Evolutionary conservation across 2,797 vertebrate species (phyloP).

Genomic region (Carcharodon carcharias): DNA sequence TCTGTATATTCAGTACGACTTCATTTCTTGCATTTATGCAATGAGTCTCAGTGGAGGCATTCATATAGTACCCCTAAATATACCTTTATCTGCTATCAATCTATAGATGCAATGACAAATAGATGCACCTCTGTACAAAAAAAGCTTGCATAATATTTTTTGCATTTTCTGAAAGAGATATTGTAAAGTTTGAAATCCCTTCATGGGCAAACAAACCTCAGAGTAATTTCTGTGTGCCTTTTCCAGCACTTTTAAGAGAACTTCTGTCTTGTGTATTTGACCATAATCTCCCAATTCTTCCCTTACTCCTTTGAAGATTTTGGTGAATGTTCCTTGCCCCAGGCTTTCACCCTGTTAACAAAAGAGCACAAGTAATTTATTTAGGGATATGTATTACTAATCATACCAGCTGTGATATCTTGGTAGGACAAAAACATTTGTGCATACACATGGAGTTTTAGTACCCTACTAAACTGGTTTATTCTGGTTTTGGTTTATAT

Average conservation of each 20-base stretch:
- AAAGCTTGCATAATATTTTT: background rate
- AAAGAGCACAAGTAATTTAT: slow-evolving; percentile 13
- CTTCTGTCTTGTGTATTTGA: slow-evolving; percentile 80
- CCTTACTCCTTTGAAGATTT: slow-evolving; percentile 82
- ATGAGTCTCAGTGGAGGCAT: background rate
- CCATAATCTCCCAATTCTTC: slow-evolving; percentile 87
- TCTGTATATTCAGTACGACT: background rate
- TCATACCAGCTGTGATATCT: background rate
- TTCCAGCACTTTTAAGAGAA: slow-evolving; percentile 86
- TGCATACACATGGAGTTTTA: too few relatives aligned
- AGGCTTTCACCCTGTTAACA: slow-evolving; percentile 73
- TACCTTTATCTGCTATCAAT: background rate
- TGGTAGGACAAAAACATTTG: too few relatives aligned
- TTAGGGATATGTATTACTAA: background rate
- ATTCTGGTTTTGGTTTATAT: too few relatives aligned
- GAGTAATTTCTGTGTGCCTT: slow-evolving; percentile 87
- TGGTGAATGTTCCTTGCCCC: slow-evolving; percentile 92
- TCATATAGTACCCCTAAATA: background rate
- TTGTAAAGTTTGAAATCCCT: background rate
- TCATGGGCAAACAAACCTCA: slow-evolving; percentile 61
- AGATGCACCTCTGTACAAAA: background rate
- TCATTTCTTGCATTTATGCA: background rate
- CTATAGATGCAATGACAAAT: background rate
- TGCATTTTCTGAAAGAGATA: background rate
- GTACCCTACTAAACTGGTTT: too few relatives aligned